Evolutionary conservation across 2,888 invertebrate species (phyloP), one percentile per base, ranked within the genome.

Genomic region (Vanessa cardui): DNA sequence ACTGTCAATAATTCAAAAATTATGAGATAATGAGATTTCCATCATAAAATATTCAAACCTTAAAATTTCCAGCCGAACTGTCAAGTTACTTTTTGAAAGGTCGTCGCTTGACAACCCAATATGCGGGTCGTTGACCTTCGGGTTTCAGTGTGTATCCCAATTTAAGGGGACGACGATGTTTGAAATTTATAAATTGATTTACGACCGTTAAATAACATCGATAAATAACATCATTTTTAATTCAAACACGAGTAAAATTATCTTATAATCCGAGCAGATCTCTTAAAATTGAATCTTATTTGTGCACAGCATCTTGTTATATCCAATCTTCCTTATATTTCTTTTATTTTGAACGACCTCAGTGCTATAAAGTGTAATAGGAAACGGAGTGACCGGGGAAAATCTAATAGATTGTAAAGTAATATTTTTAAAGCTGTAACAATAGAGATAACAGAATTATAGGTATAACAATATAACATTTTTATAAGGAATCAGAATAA

Each of bases 291-390:
- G 46, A 52, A 52, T 67, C 45, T 47, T 33, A 45, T 63, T 45
- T 44, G 39, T 52, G 45, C 45, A 58, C n/a, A 58, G 18, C 56
- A 58, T 66, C 56, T 31, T 58, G 56, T 31, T 54, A 59, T 21
- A 58, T 47, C 45, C 47, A 54, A 46, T 49, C 52, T 39, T 9
- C 44, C 44, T 64, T 50, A 46, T 44, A 47, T 59, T 66, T 78
- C 77, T 76, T 76, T 78, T 78, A 79, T 80, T 82, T 39, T 81
- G 74, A 78, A 80, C 79, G 80, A 79, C 79, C 72, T 71, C 76
- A 73, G 75, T 76, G 82, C 76, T 78, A 82, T 87, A 84, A 87
- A 86, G 84, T 79, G 78, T 80, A 85, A 87, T 83, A 77, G 83
- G 78, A 83, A 77, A 79, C 84, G 79, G 79, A 77, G 79, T 77